Evolutionary conservation across 2,888 invertebrate species (phyloP), one percentile per base, ranked within the genome.

Genomic region (Rhagophthalmus giganteus): DNA sequence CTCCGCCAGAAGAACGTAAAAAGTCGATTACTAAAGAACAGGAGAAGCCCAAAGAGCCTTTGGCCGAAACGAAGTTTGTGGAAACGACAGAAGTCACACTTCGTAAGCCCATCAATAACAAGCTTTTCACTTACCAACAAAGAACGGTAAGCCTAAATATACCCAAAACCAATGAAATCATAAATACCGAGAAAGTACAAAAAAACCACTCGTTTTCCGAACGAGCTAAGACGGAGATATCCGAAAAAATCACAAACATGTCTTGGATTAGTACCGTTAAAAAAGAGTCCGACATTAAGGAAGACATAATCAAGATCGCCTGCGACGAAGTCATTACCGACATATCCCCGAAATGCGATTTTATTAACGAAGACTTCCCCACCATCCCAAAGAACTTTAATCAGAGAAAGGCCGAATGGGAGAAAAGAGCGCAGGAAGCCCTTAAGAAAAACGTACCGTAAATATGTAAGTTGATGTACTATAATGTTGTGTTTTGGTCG

Each of bases 331-430:
- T 61, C 26, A 60, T 61, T 8, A 52, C 57, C 7, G 67, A 57
- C 31, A 67, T 66, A 10, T 57, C 57, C 39, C 61, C 63, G n/a
- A 66, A 65, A 59, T 58, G 49, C 50, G 65, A 59, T 39, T 55
- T 58, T 34, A 66, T 64, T 37, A 63, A 60, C 14, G 67, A 64
- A 30, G 71, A 74, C 54, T 63, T 70, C 42, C 67, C 70, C 15
- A 80, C 81, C 30, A 79, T 81, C 67, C 85, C 86, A 64, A 87
- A 87, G 67, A 85, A 87, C 52, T 87, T 88, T 57, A 81, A 85
- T 68, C 87, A 87, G 66, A 80, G 87, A 66, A 79, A 85, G 47
- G 87, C 87, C 3, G 86, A 88, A 67, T 88, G 88, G 88, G 88
- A 88, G 71, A 81, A 86, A 62, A 77, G 88, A 60, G 86, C 87